These are phyloP conservation scores for Daktulosphaira vitifoliae DNA, from an alignment of 1,140 invertebrate genomes.

Conservation along the genomic window DNA sequence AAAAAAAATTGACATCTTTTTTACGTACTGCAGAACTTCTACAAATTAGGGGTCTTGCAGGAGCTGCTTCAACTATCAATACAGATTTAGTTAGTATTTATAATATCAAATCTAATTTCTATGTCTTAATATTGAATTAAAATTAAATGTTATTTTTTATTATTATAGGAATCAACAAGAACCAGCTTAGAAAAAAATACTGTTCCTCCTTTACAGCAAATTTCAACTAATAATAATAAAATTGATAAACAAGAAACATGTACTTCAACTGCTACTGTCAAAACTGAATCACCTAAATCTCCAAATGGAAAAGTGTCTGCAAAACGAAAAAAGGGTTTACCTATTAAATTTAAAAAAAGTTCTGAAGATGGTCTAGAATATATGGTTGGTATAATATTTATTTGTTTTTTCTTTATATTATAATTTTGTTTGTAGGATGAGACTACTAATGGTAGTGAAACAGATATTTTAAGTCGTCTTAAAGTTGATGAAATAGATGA, in stretches of 20 bases:
- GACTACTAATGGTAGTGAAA: constrained; percentile 28
- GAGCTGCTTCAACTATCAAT: constrained; percentile 44
- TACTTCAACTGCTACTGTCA: constrained; percentile 8
- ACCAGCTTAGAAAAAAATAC: constrained; percentile 22
- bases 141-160: neutral
- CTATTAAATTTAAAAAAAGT: constrained; percentile 20
- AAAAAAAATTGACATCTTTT: constrained; percentile 77
- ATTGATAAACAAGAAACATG: constrained; percentile 17
- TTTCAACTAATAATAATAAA: constrained; percentile 24
- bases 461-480: constrained; percentile 21
- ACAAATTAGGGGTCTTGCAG: constrained; percentile 78
- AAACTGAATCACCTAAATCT: constrained; percentile 19
- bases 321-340: constrained; percentile 20
- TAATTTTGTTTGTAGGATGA: constrained; percentile 16
- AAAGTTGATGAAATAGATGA: constrained; percentile 27
- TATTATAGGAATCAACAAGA: constrained; percentile 24
- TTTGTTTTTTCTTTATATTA: neutral
- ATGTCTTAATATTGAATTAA: neutral
- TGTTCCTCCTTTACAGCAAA: constrained; percentile 20
- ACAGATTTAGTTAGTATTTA: constrained; percentile 31
- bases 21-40: constrained; percentile 77
- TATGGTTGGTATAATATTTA: constrained; percentile 3
- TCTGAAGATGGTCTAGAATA: constrained; percentile 13
- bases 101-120: neutral
- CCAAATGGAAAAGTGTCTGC: constrained; percentile 26